Evolutionary conservation across 1,140 invertebrate species (phyloP).

Genomic region (Brachionus rotundiformis): DNA sequence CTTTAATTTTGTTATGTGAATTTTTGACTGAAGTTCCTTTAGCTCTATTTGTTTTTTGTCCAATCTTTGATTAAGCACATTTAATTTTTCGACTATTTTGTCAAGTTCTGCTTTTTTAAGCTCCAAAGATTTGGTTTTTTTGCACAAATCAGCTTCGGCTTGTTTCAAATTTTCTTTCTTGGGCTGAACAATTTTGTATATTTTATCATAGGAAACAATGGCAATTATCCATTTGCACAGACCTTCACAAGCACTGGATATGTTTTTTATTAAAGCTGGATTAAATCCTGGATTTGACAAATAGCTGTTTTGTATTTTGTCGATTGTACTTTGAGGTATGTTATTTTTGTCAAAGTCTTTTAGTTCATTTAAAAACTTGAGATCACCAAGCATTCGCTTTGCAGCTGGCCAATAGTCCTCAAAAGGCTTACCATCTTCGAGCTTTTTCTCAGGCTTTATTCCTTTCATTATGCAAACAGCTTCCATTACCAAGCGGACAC

Average conservation of each 20-base stretch:
- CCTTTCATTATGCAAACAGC: conserved; percentile 64
- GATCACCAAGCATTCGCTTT: conserved; percentile 50
- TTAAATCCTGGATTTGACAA: conserved; percentile 63
- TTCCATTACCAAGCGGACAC: conserved; percentile 64
- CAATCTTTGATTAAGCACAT: conserved; percentile 59
- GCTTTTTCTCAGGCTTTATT: conserved; percentile 61
- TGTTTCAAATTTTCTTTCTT: conserved; percentile 59
- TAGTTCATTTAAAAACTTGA: conserved; percentile 61
- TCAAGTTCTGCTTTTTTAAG: conserved; percentile 62
- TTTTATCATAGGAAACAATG: conserved; percentile 62
- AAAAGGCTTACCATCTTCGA: conserved; percentile 59
- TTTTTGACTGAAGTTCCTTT: conserved; percentile 66
- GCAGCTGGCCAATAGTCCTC: conserved; percentile 64
- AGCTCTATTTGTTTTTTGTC: conserved; percentile 61
- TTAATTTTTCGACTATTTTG: conserved; percentile 60
- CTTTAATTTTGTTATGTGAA: conserved; percentile 62
- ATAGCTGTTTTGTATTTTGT: conserved; percentile 61
- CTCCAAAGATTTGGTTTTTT: conserved; percentile 60
- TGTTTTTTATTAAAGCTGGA: conserved; percentile 62
- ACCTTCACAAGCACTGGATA: conserved; percentile 64
- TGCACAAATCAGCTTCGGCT: conserved; percentile 58
- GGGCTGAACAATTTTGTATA: conserved; percentile 63
- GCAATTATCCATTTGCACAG: conserved; percentile 64
- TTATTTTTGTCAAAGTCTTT: conserved; percentile 73
- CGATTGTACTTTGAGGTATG: conserved; percentile 68